Evolutionary conservation across 2,888 invertebrate genomes (phyloP).

Genomic region (Tineola bisselliella): DNA sequence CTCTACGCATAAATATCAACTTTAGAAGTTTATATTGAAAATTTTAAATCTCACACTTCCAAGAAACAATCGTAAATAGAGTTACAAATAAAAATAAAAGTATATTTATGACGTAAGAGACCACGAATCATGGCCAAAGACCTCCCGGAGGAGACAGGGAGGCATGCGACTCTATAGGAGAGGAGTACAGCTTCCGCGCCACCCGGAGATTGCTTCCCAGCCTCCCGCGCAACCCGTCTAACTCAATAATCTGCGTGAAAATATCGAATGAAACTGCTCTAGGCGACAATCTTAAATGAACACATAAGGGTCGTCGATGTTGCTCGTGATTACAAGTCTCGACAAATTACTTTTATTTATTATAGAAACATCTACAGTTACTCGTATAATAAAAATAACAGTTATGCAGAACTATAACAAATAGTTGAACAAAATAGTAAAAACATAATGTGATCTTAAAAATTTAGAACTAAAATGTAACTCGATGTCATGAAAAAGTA

Average conservation of each 20-base stretch:
- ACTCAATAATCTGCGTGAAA: conserved; percentile 60
- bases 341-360: neutral
- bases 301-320: conserved; percentile 22
- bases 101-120: neutral
- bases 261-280: conserved; percentile 53
- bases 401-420: neutral
- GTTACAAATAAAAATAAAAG: too few species aligned
- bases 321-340: neutral
- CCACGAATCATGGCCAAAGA: neutral
- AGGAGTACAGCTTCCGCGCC: conserved; percentile 31
- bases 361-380: neutral
- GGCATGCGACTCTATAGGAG: conserved; percentile 17
- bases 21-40: too few species aligned
- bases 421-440: neutral
- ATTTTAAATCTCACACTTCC: too few species aligned
- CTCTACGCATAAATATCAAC: neutral
- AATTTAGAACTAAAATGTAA: neutral
- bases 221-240: conserved; percentile 55
- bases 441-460: neutral
- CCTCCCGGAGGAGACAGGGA: conserved; percentile 17
- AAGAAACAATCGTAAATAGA: too few species aligned
- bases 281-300: conserved; percentile 40
- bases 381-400: neutral
- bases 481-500: neutral
- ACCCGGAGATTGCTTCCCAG: conserved; percentile 57